Conservation (phyloP, 2,888 invertebrate genomes). For the Carpatolechia fugitivella region DNA sequence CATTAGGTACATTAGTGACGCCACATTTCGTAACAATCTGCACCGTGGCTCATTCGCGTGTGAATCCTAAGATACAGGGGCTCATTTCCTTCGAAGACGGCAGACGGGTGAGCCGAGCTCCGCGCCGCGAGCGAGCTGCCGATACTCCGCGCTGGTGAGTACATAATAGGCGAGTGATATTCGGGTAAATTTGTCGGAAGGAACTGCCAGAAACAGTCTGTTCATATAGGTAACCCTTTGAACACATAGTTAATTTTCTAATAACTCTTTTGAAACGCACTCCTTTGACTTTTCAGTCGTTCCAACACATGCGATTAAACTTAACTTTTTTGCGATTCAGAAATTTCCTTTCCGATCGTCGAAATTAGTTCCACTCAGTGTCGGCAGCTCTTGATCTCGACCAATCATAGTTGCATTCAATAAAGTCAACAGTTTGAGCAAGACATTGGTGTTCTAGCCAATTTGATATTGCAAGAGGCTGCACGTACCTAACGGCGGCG, state of each 20-base stretch:
- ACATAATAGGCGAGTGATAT: not conserved
- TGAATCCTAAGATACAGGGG: constrained; percentile 78
- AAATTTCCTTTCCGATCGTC: too few species aligned
- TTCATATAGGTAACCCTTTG: not conserved
- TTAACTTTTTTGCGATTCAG: too few species aligned
- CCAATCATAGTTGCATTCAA: constrained; percentile 7
- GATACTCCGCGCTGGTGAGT: not conserved
- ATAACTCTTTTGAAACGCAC: too few species aligned
- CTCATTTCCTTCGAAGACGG: constrained; percentile 61
- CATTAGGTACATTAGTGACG: constrained; percentile 77
- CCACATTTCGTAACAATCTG: constrained; percentile 78
- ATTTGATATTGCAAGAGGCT: constrained; percentile 35
- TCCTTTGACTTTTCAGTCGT: too few species aligned
- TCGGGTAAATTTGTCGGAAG: not conserved
- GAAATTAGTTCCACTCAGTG: too few species aligned
- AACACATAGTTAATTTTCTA: too few species aligned
- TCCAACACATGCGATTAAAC: too few species aligned
- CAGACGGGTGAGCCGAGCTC: constrained; percentile 14
- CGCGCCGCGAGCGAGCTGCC: constrained; percentile 12
- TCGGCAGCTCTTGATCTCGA: not conserved
- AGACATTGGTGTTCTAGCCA: constrained; percentile 14
- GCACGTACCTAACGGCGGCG: constrained; percentile 39
- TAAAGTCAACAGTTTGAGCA: not conserved
- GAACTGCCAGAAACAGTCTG: not conserved
- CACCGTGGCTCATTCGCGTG: constrained; percentile 66